Evolutionary conservation across 2,113 vertebrate genomes (phyloP).

Genomic region (Macquaria ambigua): DNA sequence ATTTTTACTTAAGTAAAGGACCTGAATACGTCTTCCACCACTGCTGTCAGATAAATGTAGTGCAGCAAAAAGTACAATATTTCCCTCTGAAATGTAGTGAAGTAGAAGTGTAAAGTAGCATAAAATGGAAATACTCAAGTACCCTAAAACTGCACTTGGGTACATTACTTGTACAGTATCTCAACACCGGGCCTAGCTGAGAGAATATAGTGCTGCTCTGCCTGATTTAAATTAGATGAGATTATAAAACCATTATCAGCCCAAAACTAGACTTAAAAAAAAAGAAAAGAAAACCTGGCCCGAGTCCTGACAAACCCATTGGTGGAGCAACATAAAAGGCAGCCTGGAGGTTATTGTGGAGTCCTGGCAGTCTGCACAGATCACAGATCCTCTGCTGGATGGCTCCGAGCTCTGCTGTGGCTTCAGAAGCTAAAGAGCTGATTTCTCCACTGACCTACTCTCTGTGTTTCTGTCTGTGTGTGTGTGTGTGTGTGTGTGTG

Average conservation of each 20-base stretch:
- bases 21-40: not conserved
- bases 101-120: not conserved
- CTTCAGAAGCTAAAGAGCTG: constrained; percentile 25
- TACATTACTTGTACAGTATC: not conserved
- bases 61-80: not conserved
- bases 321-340: constrained; percentile 47
- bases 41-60: not conserved
- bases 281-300: constrained; percentile 11
- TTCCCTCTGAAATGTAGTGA: not conserved
- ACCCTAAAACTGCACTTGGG: not conserved
- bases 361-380: constrained; percentile 36
- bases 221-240: constrained; percentile 5
- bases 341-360: constrained; percentile 41
- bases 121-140: not conserved
- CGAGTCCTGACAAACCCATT: constrained; percentile 2
- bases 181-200: not conserved
- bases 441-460: constrained; percentile 45
- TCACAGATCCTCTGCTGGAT: constrained; percentile 47
- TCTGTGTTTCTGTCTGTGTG: not conserved
- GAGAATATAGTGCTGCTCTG: not conserved
- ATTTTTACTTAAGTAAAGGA: not conserved
- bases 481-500: not conserved
- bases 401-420: constrained; percentile 18
- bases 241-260: constrained; percentile 30
- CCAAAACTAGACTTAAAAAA: constrained; percentile 21